Percentiles rank a stretch among this genome's conserved stretches.
Conservation (phyloP, 2,888 invertebrate genomes). For the Falcaria lacertinaria region DNA sequence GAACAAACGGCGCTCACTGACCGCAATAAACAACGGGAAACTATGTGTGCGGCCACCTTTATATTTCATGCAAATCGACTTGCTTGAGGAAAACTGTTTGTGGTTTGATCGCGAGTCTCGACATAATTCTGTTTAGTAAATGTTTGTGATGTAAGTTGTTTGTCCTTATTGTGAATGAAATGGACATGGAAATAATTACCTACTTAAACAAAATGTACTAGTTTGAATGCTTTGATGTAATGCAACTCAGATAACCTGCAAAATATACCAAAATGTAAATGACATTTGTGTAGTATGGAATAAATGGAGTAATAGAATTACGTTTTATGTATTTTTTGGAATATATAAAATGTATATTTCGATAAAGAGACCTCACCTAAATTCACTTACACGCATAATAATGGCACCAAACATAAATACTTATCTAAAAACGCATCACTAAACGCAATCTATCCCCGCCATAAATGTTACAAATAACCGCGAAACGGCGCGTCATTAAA, state of each 20-base stretch:
- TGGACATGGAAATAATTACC: too few species aligned
- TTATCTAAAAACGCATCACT: slow-evolving; percentile 63
- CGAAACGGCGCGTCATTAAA: slow-evolving; percentile 75
- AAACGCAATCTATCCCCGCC: slow-evolving; percentile 48
- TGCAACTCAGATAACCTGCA: too few species aligned
- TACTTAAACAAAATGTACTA: too few species aligned
- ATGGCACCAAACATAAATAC: slow-evolving; percentile 44
- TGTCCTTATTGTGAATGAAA: too few species aligned
- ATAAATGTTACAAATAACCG: slow-evolving; percentile 76
- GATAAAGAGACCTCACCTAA: slow-evolving; percentile 7
- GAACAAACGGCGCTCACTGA: slow-evolving; percentile 54
- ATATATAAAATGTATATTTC: slow-evolving; percentile 2
- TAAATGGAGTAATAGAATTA: too few species aligned
- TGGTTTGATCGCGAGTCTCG: slow-evolving; percentile 49
- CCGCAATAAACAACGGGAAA: slow-evolving; percentile 74
- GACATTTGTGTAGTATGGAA: too few species aligned
- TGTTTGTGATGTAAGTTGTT: background rate
- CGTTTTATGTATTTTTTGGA: too few species aligned
- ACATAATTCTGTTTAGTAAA: slow-evolving; percentile 34
- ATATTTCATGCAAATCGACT: slow-evolving; percentile 76
- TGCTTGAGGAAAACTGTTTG: slow-evolving; percentile 39
- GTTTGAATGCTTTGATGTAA: too few species aligned
- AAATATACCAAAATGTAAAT: too few species aligned
- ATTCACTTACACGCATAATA: slow-evolving; percentile 49
- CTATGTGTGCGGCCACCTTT: slow-evolving; percentile 76